These are phyloP conservation scores for Oscheius sp. DNA, from an alignment of 2,888 invertebrate genomes.

Conservation along the genomic window DNA sequence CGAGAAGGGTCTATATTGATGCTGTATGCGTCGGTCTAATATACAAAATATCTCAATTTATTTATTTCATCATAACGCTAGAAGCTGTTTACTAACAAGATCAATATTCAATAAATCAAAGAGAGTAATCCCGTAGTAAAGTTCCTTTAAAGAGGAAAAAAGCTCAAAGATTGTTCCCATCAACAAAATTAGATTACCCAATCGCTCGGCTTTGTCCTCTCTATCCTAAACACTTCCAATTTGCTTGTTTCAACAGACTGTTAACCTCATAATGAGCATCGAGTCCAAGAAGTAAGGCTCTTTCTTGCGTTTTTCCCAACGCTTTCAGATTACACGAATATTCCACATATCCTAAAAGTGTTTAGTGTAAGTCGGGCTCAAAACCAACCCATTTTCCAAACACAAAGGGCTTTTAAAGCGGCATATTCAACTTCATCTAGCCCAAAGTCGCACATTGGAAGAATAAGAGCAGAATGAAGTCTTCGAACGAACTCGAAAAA, in stretches of 20 bases:
- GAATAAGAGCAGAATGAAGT: constrained; percentile 37
- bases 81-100: constrained; percentile 7
- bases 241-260: background rate
- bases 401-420: constrained; percentile 49
- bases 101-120: constrained; percentile 22
- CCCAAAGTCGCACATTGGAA: constrained; percentile 32
- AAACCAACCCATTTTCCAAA: constrained; percentile 51
- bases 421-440: constrained; percentile 50
- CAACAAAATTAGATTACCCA: constrained; percentile 43
- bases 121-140: constrained; percentile 21
- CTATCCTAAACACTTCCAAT: background rate
- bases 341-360: constrained; percentile 45
- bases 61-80: background rate
- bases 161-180: constrained; percentile 49
- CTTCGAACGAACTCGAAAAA: constrained; percentile 37
- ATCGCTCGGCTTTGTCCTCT: constrained; percentile 30
- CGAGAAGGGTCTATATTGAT: no score
- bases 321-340: constrained; percentile 38
- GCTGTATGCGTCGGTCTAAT: no score
- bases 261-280: constrained; percentile 39
- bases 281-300: constrained; percentile 35
- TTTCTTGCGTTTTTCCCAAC: constrained; percentile 44
- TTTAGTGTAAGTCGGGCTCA: background rate
- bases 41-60: no score
- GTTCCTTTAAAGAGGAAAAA: background rate